Percentiles rank a stretch among this genome's conserved stretches.
Evolutionary conservation across 2,797 vertebrate genomes (phyloP).

Genomic region (Tenualosa thibaudeaui): DNA sequence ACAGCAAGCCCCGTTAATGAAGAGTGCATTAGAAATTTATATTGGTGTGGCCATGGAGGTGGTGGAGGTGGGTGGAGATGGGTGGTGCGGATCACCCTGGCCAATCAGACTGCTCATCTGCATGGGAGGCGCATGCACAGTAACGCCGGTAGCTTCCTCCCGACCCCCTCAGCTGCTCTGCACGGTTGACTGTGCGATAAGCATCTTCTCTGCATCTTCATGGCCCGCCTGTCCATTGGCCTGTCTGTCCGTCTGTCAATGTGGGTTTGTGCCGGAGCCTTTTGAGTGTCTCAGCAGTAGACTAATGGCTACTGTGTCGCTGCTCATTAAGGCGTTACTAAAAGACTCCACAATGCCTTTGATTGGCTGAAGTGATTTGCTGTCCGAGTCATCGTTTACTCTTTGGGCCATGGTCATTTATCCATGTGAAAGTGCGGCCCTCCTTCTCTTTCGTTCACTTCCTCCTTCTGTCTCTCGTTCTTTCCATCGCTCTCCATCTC

Average conservation of each 20-base stretch:
- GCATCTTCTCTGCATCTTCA: background rate
- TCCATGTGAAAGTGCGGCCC: background rate
- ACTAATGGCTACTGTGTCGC: slow-evolving; percentile 52
- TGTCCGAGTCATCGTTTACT: slow-evolving; percentile 49
- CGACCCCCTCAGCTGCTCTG: background rate
- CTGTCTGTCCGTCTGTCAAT: background rate
- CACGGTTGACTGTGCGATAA: background rate
- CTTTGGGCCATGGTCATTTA: background rate
- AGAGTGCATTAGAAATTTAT: slow-evolving; percentile 44
- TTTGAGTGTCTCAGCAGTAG: slow-evolving; percentile 38
- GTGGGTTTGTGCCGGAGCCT: slow-evolving; percentile 27
- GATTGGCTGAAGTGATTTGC: slow-evolving; percentile 62
- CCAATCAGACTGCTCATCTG: background rate
- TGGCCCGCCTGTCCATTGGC: too few relatives aligned
- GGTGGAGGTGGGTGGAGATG: background rate
- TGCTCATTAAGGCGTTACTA: slow-evolving; percentile 53
- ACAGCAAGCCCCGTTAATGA: slow-evolving; percentile 17
- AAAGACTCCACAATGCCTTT: slow-evolving; percentile 50
- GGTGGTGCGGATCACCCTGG: background rate
- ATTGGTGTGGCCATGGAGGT: background rate
- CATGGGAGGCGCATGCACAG: background rate
- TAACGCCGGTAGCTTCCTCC: background rate
- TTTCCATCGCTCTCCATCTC: background rate
- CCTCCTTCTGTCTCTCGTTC: background rate
- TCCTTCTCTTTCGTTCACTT: background rate